Base-by-base conservation (phyloP, 2,888 invertebrate genomes). In the Cryptocephalus moraei region DNA sequence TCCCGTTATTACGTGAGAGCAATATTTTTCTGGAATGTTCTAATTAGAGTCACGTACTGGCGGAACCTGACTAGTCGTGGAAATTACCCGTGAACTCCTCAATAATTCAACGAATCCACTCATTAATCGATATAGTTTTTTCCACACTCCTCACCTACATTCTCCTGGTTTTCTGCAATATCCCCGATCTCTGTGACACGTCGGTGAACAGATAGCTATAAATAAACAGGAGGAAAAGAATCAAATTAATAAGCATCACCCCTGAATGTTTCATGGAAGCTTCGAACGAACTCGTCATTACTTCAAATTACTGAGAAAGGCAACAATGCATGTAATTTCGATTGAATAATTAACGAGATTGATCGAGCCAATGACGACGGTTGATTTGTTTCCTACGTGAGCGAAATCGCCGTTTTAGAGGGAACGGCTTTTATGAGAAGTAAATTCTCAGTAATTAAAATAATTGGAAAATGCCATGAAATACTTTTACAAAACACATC, bases 141-240 rank as follows among this genome's bases (percentile, higher is more conserved):
- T 36, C 2, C 4, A 6, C n/a, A 44, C 12, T 49, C 70, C 72
- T 73, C 66, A 82, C 82, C 80, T 76, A 74, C 88, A 88, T 63
- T 86, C 86, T 42, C 82, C 81, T 0, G 88, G 88, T 58, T 72
- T 83, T 59, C 81, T 76, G 72, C 94, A 94, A 70, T 84, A 86
- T 1, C 93, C 94, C 48, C 87, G 81, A 62, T 87, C 85, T 51
- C 79, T 78, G 69, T 87, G 86, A 65, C 94, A 94, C 8, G 86
- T 87, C 13, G 81, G 70, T 0, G 87, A 77, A 64, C 94, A 94
- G 46, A 91, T 80, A 0, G 93, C 93, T 94, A 72, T 11, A 73
- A 67, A 49, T 39, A 44, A 46, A 53, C 41, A 42, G 32, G 14
- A 14, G 1, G n/a, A 8, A 41, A 22, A 22, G n/a, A 40, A 13